phyloP scores from a whole-genome alignment of 2,888 invertebrate species.

The Enchytraeus crypticus region DNA sequence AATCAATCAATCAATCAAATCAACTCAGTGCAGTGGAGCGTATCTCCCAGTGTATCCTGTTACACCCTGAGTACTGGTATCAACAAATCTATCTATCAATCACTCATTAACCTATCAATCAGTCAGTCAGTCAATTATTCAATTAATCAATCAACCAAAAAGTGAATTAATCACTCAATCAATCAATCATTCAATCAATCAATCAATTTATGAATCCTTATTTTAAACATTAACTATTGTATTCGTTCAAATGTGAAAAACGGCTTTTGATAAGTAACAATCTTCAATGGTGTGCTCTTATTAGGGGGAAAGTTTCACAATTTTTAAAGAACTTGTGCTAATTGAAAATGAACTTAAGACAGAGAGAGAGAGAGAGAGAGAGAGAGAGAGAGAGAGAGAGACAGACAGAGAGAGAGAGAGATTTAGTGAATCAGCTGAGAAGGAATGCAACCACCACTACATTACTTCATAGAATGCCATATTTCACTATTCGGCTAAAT shows the following conservation, averaged over 20 bases:
- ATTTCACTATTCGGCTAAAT: background rate
- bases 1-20: no score
- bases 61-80: constrained; percentile 83
- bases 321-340: no score
- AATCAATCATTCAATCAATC: background rate
- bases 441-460: background rate
- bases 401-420: constrained; percentile 10
- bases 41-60: constrained; percentile 82
- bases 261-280: no score
- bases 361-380: constrained; percentile 6
- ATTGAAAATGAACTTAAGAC: background rate
- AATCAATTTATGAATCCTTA: no score
- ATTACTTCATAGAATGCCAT: background rate
- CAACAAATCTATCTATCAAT: no score
- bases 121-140: no score
- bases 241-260: no score
- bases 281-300: no score
- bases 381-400: constrained; percentile 11
- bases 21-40: constrained; percentile 80
- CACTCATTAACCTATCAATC: no score
- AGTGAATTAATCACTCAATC: background rate
- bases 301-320: no score
- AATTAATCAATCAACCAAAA: no score
- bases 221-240: no score
- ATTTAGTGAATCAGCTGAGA: background rate